Evolutionary conservation across 2,797 vertebrate species (phyloP), one percentile per base, ranked within the genome.

Genomic region (Synaphobranchus kaupii): DNA sequence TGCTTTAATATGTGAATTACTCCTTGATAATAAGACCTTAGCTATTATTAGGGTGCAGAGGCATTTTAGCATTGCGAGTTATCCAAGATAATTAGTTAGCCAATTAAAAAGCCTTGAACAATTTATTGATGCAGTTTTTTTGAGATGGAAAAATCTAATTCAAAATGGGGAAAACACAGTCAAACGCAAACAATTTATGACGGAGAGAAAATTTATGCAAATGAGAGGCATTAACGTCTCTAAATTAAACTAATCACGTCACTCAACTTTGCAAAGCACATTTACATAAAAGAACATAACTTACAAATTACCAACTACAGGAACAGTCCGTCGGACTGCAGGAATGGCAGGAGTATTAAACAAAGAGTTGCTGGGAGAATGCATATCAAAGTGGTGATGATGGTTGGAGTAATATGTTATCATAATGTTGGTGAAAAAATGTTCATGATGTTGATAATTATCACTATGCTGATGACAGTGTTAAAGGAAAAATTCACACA

Each of bases 211-310:
- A 48, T 80, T 22, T 1, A 80, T 80, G 20, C 73, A 76, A 76
- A 80, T 80, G 20, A 31, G 39, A 39, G 76, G n/a, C 44, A 80
- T 80, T 47, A 80, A 20, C 76, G 25, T 48, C 44, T 25, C 84
- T 6, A 87, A 87, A 60, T 0, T 68, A 60, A 83, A 85, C 71
- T 20, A 78, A 86, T 84, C 60, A 44, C 83, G 82, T 48, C 34
- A n/a, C 47, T 80, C 76, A 78, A 56, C 66, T 82, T 68, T 86
- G 83, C 88, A 71, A 76, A 76, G 58, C 84, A 12, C 80, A 83
- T 83, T 89, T 85, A 87, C 88, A 90, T 86, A 58, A 13, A 31
- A 88, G 78, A 86, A 88, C 86, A 92, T 90, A 90, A 87, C 86
- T 89, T 92, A 89, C 83, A 73, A 90, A 88, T 88, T 88, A 60